Conservation (phyloP, 1,140 invertebrate species). For the Drosophila ambigua region DNA sequence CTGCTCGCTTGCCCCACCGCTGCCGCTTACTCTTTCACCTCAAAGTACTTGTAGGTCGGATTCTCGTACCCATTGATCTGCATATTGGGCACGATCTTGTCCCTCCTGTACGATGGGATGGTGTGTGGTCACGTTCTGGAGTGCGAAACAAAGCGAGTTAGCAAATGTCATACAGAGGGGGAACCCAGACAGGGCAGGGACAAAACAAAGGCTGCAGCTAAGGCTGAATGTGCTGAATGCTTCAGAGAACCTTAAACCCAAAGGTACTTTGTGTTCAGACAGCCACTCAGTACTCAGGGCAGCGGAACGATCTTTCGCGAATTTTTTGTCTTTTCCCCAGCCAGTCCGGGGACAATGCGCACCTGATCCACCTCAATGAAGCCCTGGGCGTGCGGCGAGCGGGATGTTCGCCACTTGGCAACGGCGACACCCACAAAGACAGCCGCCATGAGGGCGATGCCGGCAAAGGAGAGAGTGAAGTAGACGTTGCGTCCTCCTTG, state of each 20-base stretch:
- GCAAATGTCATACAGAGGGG: too few relatives aligned
- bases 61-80: constrained; percentile 99
- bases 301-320: too few relatives aligned
- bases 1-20: constrained; percentile 26
- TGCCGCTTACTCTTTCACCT: constrained; percentile 93
- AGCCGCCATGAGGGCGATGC: constrained; percentile 95
- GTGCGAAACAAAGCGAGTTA: background rate
- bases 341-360: background rate
- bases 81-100: constrained; percentile 99
- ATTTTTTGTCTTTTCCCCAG: too few relatives aligned
- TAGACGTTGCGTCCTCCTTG: constrained; percentile 87
- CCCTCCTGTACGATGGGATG: constrained; percentile 95
- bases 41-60: constrained; percentile 99
- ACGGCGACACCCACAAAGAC: constrained; percentile 96
- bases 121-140: constrained; percentile 79
- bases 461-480: constrained; percentile 88
- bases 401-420: constrained; percentile 91
- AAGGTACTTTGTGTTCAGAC: too few relatives aligned
- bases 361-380: constrained; percentile 95
- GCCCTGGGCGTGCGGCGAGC: constrained; percentile 95
- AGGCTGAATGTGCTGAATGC: too few relatives aligned
- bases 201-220: too few relatives aligned
- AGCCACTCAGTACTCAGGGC: too few relatives aligned
- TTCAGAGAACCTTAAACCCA: too few relatives aligned
- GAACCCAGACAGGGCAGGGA: too few relatives aligned